These are phyloP conservation scores for Ips nitidus DNA, from an alignment of 1,140 invertebrate species.

Conservation along the genomic window DNA sequence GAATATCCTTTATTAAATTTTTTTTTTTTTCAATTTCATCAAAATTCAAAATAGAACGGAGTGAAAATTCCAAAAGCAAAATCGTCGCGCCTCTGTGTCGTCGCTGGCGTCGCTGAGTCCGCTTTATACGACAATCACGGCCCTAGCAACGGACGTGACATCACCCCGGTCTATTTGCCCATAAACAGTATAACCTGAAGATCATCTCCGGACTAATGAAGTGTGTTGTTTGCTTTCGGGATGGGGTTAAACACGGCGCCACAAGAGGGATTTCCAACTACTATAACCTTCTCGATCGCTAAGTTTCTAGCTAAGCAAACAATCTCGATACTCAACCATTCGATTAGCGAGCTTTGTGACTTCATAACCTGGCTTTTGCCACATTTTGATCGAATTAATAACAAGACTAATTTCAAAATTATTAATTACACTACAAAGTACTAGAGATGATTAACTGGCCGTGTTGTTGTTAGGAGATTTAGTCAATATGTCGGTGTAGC, in stretches of 20 bases:
- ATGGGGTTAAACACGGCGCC: conserved; percentile 38
- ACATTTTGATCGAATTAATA: no score
- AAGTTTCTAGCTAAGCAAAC: conserved; percentile 6
- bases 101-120: conserved; percentile 21
- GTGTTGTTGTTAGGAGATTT: no score
- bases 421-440: no score
- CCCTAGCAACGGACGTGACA: conserved; percentile 43
- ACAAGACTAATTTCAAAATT: no score
- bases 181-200: conserved; percentile 50
- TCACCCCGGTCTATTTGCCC: conserved; percentile 44
- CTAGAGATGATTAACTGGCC: no score
- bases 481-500: no score
- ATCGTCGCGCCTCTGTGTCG: conserved; percentile 24
- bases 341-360: conserved; percentile 4
- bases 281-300: conserved; percentile 22
- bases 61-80: neutral
- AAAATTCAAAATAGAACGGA: no score
- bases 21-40: no score
- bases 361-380: neutral
- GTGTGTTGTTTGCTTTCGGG: conserved; percentile 46
- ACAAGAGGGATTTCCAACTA: conserved; percentile 26
- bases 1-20: no score
- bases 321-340: conserved; percentile 7
- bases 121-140: conserved; percentile 38
- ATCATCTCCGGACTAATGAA: conserved; percentile 48